These are phyloP conservation scores for Malaclemys terrapin DNA, from an alignment of 2,113 vertebrate species.

Conservation along the genomic window DNA sequence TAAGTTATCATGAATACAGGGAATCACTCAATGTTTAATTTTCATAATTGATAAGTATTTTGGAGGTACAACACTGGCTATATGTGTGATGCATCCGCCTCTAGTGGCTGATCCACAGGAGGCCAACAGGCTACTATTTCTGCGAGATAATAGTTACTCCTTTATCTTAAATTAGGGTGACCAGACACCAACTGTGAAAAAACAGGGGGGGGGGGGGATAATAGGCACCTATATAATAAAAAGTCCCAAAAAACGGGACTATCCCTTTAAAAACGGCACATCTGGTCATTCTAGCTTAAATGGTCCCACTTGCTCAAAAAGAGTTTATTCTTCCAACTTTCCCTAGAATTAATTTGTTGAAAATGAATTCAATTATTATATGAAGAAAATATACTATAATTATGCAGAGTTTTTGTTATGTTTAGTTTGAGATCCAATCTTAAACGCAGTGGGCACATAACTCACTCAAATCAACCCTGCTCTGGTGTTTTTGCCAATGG, in stretches of 20 bases:
- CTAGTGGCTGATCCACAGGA: neutral
- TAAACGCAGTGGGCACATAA: neutral
- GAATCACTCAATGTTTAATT: neutral
- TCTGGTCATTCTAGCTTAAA: neutral
- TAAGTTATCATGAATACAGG: neutral
- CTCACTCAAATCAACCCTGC: neutral
- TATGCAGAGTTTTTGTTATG: neutral
- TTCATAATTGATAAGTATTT: accelerated
- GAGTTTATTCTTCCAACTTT: neutral
- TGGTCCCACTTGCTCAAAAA: neutral
- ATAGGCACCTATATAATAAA: too few species aligned
- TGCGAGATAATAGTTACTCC: neutral
- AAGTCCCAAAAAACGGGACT: too few species aligned
- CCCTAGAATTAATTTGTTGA: neutral
- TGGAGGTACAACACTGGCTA: neutral
- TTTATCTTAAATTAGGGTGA: neutral
- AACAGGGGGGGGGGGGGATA: too few species aligned
- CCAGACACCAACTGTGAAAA: too few species aligned
- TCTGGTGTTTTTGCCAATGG: neutral
- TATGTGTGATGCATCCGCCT: neutral
- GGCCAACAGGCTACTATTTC: neutral
- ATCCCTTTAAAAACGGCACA: too few species aligned
- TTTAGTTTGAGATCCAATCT: accelerated
- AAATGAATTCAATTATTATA: neutral
- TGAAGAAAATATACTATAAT: neutral